Evolutionary conservation across 2,113 vertebrate species (phyloP).

Genomic region (Beaufortia kweichowensis): DNA sequence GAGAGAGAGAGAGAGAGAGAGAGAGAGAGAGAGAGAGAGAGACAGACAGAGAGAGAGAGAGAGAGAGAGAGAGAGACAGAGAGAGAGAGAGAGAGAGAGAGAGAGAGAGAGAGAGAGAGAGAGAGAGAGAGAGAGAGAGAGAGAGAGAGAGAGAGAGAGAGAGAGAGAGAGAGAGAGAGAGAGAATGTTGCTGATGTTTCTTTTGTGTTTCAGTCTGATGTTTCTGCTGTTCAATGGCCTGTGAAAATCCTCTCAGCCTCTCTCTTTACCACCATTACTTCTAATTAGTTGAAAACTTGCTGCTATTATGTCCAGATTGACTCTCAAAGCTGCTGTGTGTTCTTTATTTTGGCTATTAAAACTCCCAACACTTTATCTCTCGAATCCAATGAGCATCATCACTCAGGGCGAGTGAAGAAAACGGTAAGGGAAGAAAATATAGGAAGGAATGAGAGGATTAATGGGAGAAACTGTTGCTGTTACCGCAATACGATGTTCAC

Average conservation of each 20-base stretch:
- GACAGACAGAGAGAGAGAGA: too few species aligned
- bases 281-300: conserved; percentile 38
- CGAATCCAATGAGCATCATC: conserved; percentile 17
- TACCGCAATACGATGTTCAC: neutral
- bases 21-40: too few species aligned
- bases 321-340: conserved; percentile 29
- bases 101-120: too few species aligned
- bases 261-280: conserved; percentile 33
- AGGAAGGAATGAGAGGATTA: neutral
- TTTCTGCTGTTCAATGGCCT: conserved; percentile 11
- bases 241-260: conserved; percentile 39
- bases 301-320: conserved; percentile 33
- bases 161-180: too few species aligned
- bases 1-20: too few species aligned
- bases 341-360: conserved; percentile 41
- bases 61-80: too few species aligned
- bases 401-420: neutral
- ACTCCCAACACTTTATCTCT: conserved; percentile 32
- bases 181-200: neutral
- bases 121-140: too few species aligned
- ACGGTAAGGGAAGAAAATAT: neutral
- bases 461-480: neutral
- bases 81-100: too few species aligned
- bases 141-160: neutral
- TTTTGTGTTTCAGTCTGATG: neutral